Evolutionary conservation across 2,797 vertebrate species (phyloP).

Genomic region (Oophaga sylvatica): DNA sequence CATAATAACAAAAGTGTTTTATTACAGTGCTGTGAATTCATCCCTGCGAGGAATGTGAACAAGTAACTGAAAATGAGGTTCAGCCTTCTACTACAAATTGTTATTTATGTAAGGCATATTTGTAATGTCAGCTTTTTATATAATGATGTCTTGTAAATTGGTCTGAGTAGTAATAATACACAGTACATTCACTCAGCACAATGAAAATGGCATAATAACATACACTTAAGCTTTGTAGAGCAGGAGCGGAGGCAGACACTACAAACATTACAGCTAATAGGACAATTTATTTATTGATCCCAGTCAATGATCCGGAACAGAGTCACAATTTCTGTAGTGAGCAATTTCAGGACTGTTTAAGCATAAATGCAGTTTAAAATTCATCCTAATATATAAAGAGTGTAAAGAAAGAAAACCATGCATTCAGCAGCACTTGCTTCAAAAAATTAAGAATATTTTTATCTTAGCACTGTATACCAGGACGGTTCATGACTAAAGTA

Average conservation of each 20-base stretch:
- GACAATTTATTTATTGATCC: slow-evolving; percentile 20
- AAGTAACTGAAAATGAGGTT: background rate
- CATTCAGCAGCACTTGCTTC: background rate
- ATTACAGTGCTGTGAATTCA: background rate
- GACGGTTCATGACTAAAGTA: background rate
- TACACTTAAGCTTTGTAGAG: background rate
- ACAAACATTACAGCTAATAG: slow-evolving; percentile 3
- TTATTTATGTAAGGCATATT: background rate
- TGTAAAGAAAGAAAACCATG: background rate
- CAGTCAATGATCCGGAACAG: slow-evolving; percentile 13
- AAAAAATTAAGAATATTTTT: background rate
- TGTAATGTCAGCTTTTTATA: background rate
- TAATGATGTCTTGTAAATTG: background rate
- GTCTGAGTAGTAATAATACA: background rate
- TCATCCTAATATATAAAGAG: too few species aligned
- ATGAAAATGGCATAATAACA: background rate
- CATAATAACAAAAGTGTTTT: too few species aligned
- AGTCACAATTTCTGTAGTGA: background rate
- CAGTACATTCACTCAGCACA: background rate
- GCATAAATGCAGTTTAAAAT: slow-evolving; percentile 12
- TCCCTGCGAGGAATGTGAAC: background rate
- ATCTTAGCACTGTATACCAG: too few species aligned
- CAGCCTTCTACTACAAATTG: background rate
- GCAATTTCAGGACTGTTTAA: slow-evolving; percentile 4
- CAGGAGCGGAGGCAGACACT: background rate